Evolutionary conservation across 2,113 vertebrate species (phyloP), one percentile per base, ranked within the genome.

Genomic region (Neotoma lepida): DNA sequence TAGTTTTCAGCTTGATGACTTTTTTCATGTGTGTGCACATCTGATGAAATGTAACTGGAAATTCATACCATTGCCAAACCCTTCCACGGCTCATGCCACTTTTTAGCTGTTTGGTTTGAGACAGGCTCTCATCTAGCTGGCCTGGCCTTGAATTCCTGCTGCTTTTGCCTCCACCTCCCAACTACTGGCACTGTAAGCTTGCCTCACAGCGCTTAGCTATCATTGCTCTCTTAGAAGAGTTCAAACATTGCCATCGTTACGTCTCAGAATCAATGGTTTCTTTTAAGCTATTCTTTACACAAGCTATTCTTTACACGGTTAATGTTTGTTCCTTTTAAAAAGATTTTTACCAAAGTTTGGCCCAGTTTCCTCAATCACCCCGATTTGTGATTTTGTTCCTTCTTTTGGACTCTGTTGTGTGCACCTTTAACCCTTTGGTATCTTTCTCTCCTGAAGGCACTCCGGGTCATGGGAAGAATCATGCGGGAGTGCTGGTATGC

Each of bases 401-500:
- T 94, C 46, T 94, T 84, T 84, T 22, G 9, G 49, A 9, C 14
- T 85, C 2, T 82, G n/a, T 71, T 96, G 73, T 84, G 9, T 35
- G 89, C 44, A 49, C 63, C 63, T 95, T 96, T 56, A 96, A 86
- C 35, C 44, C 26, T 88, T 86, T 87, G 22, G 6, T 80, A 1
- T 87, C 80, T 74, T 39, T 88, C 0, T 73, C 24, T 85, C 63
- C 87, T 68, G 5, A 96, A 99, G 99, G 99, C 99, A 0, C 98
- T 99, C 94, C 98, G 99, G 64, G 98, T 99, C 73, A 99, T 99
- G 98, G 99, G 99, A 70, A 98, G 99, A 96, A 98, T 99, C 94
- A 99, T 99, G 99, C 98, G 99, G 0, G 99, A 99, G 94, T 99
- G 99, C 97, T 99, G 99, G 99, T 98, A 99, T 1, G 94, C 98